Base-by-base conservation (phyloP, 2,888 invertebrate species). In the Argyra leucocephala region DNA sequence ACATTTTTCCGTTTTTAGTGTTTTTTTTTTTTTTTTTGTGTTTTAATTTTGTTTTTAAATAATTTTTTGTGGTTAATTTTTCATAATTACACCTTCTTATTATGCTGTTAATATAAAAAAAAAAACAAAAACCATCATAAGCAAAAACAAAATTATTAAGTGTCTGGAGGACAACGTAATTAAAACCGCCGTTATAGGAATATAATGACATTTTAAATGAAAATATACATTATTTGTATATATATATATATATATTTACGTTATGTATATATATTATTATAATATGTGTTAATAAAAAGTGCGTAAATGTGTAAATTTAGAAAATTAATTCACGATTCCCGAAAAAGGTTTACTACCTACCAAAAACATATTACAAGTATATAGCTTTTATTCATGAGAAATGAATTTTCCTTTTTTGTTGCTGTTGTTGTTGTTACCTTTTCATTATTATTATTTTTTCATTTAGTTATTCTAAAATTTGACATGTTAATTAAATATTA, bases 401-500 rank as follows among this genome's bases (percentile, higher is more conserved):
- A n/a, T n/a, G n/a, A n/a, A n/a, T n/a, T n/a, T n/a, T n/a, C n/a
- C n/a, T n/a, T 37, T 37, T 15, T 37, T 37, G 37, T 37, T 10
- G 37, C n/a, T n/a, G n/a, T 37, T 37, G 15, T 37, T 37, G 15
- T 37, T 15, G 5, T 15, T 37, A 9, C 12, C 12, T 37, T 37
- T 37, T 37, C 12, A 6, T 26, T 26, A 4, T 26, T 26, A 7
- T 26, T 10, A 37, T 37, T 37, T 37, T 37, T 15, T 37, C 12
- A 10, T 37, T 37, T 3, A 15, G 12, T 37, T 15, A 9, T 6
- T n/a, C n/a, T n/a, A n/a, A 9, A 48, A 9, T 48, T 48, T 48
- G 48, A 48, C 48, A 48, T 48, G 48, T 48, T 48, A 48, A 48
- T 48, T 48, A 48, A 48, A 48, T 48, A 18, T 48, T 48, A 48